Conservation (phyloP, 2,888 invertebrate genomes). For the Hypomecis atomaria region DNA sequence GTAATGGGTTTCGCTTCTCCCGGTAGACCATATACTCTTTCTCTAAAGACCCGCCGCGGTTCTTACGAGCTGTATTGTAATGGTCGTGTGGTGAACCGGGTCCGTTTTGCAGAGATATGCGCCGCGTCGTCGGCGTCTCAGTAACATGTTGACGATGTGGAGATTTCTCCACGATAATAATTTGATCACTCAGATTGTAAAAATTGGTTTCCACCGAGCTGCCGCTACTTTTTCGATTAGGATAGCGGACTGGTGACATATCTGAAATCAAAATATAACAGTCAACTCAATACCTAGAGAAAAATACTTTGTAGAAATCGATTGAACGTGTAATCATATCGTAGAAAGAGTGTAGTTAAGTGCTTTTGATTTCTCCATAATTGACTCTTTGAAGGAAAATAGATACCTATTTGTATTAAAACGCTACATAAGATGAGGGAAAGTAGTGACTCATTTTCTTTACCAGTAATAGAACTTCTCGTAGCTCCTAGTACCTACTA, state of each 20-base stretch:
- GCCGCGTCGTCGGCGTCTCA: slow-evolving; percentile 71
- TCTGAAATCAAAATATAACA: slow-evolving; percentile 74
- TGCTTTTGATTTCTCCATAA: slow-evolving; percentile 29
- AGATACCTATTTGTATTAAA: slow-evolving; percentile 44
- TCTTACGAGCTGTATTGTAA: slow-evolving; percentile 78
- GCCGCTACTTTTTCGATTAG: slow-evolving; percentile 86
- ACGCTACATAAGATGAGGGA: slow-evolving; percentile 39
- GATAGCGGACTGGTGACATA: slow-evolving; percentile 86
- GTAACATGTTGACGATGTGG: slow-evolving; percentile 74
- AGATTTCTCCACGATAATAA: slow-evolving; percentile 85
- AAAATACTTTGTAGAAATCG: slow-evolving; percentile 17
- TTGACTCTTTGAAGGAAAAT: slow-evolving; percentile 41
- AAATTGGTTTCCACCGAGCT: slow-evolving; percentile 87
- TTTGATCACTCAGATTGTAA: slow-evolving; percentile 87
- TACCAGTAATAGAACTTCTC: slow-evolving; percentile 35
- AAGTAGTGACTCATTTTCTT: slow-evolving; percentile 51
- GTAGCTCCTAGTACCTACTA: slow-evolving; percentile 14
- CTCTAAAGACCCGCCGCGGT: slow-evolving; percentile 80
- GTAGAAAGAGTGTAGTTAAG: slow-evolving; percentile 12
- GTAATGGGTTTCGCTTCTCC: slow-evolving; percentile 88
- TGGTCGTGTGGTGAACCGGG: slow-evolving; percentile 76
- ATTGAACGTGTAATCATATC: slow-evolving; percentile 24
- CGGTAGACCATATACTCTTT: slow-evolving; percentile 85
- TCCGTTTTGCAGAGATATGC: slow-evolving; percentile 77
- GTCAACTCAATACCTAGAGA: not conserved